Base-by-base conservation (phyloP, 2,888 invertebrate species). In the Campoplex capitator region DNA sequence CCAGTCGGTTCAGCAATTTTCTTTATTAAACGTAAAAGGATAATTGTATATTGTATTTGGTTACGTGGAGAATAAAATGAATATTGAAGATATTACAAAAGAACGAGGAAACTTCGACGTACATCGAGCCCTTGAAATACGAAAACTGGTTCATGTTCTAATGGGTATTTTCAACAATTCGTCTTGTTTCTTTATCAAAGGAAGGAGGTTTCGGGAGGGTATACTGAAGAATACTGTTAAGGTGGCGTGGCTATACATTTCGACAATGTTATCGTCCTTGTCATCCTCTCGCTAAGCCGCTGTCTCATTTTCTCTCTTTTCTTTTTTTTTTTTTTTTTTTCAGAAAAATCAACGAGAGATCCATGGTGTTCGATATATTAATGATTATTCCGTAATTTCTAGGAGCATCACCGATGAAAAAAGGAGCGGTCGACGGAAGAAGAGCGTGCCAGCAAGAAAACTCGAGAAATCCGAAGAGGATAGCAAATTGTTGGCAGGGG, bases 351-450 rank as follows among this genome's bases (percentile, higher is more conserved):
- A 23, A 67, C 67, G 35, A 67, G 11, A 51, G 51, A 67, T n/a
- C 4, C 35, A 67, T 51, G 67, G 6, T 77, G 77, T 67, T 4
- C 77, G n/a, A 23, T 51, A 51, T 42, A 77, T 83, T 77, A 83
- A 77, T 51, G 16, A 58, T 77, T 38, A 65, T 83, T 83, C 83
- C 77, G 75, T 83, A 83, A 77, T 83, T 83, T 83, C 77, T 83
- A 83, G 83, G 83, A 51, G 71, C 71, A 38, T 51, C 16, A 65
- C 23, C 68, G 75, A 83, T 75, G 77, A 80, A 56, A 79, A 56
- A 67, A 83, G 76, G 75, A 83, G 56, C 71, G 80, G 71, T 35
- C 70, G 79, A 3, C 76, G 67, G 11, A 82, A 78, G 75, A 79
- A 78, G 77, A 68, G 58, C 77, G 74, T 70, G 35, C 70, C 78